Percentiles rank a stretch among this genome's conserved stretches.
Evolutionary conservation across 2,797 vertebrate genomes (phyloP).

Genomic region (Margarornis squamiger): DNA sequence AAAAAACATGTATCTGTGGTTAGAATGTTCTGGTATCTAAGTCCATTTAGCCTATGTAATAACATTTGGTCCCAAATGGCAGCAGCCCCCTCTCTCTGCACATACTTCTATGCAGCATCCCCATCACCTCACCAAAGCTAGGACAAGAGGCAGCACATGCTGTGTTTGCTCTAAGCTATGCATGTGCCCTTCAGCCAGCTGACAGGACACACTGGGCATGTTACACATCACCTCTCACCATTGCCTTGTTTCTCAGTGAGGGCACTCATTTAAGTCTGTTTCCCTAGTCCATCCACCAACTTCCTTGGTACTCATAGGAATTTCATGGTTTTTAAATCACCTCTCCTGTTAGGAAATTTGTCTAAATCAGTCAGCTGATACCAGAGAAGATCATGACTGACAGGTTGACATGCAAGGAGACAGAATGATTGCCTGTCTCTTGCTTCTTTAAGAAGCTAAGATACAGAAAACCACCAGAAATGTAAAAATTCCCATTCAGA

Average conservation of each 20-base stretch:
- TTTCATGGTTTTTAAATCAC: not conserved
- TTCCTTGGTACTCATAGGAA: not conserved
- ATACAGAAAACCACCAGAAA: not conserved
- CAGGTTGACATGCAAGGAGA: not conserved
- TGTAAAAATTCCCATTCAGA: not conserved
- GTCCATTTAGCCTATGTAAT: not conserved
- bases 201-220: not conserved
- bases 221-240: not conserved
- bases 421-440: not conserved
- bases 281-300: not conserved
- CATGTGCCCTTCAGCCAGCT: not conserved
- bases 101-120: rapidly evolving
- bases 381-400: not conserved
- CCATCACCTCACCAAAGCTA: not conserved
- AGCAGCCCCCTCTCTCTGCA: not conserved
- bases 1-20: not conserved
- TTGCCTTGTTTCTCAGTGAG: not conserved
- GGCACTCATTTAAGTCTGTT: not conserved
- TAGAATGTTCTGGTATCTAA: not conserved
- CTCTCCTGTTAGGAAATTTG: not conserved
- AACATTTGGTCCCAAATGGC: not conserved
- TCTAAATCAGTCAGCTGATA: not conserved
- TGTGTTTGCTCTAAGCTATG: not conserved
- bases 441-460: not conserved
- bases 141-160: not conserved